Conservation (phyloP, 2,797 vertebrate genomes). For the Knipowitschia caucasica region DNA sequence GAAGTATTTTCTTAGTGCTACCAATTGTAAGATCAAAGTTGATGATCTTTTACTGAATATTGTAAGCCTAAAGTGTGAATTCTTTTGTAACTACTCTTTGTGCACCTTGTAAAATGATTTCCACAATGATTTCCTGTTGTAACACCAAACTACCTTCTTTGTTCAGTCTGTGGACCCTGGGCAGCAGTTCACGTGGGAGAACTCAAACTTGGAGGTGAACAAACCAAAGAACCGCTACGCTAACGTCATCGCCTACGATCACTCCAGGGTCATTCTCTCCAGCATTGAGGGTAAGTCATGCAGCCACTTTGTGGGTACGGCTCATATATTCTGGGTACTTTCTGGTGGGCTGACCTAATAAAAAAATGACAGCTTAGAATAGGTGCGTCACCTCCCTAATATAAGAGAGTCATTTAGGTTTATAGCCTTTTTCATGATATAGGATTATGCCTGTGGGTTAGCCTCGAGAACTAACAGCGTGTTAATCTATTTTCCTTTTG, state of each 20-base stretch:
- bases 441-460: not conserved
- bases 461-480: not conserved
- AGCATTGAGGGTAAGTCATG: slow-evolving; percentile 85
- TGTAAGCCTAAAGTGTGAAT: not conserved
- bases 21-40: not conserved
- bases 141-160: slow-evolving; percentile 22
- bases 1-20: not conserved
- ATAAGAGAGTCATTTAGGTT: slow-evolving; percentile 20
- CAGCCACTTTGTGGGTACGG: slow-evolving; percentile 7
- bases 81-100: not conserved
- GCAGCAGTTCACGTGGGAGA: slow-evolving; percentile 99
- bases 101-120: not conserved
- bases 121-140: not conserved
- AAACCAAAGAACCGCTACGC: slow-evolving; percentile 99
- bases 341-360: slow-evolving; percentile 5
- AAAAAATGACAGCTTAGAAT: slow-evolving; percentile 23
- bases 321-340: slow-evolving; percentile 9
- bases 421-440: slow-evolving; percentile 18
- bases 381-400: slow-evolving; percentile 7
- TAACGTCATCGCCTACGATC: slow-evolving; percentile 82
- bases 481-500: slow-evolving; percentile 15
- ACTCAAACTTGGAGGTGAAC: slow-evolving; percentile 98
- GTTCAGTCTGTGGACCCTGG: slow-evolving; percentile 92
- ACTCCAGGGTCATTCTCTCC: slow-evolving; percentile 87
- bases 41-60: too few relatives aligned